A percentile compares a stretch with the other conserved stretches of the same genome.
Conservation (phyloP, 2,888 invertebrate genomes). For the Phalangium opilio region DNA sequence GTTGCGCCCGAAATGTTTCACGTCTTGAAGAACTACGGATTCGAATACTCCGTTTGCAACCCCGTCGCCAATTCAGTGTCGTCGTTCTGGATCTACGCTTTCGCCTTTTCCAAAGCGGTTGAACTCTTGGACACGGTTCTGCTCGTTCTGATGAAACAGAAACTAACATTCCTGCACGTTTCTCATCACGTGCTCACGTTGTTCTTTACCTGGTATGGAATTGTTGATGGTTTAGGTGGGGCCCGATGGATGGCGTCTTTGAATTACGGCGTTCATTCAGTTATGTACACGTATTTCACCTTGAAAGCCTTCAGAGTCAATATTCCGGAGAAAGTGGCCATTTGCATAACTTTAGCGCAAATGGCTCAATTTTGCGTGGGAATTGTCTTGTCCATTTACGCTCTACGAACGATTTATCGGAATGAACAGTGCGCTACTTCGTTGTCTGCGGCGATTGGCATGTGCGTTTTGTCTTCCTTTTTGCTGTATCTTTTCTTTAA, state of each 20-base stretch:
- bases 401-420: too few species aligned
- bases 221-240: constrained; percentile 35
- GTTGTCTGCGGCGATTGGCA: too few species aligned
- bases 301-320: constrained; percentile 66
- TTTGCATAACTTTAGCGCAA: constrained; percentile 77
- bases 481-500: too few species aligned
- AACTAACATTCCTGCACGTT: constrained; percentile 87
- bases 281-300: constrained; percentile 84
- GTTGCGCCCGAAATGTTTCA: constrained; percentile 85
- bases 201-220: constrained; percentile 81
- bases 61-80: constrained; percentile 81
- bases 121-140: constrained; percentile 88
- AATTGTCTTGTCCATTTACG: too few species aligned
- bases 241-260: constrained; percentile 80
- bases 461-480: too few species aligned
- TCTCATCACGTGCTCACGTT: constrained; percentile 91
- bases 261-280: constrained; percentile 78
- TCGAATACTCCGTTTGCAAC: constrained; percentile 90
- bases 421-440: too few species aligned
- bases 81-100: constrained; percentile 95
- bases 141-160: constrained; percentile 72
- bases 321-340: constrained; percentile 58
- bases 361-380: constrained; percentile 88
- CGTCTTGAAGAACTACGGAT: constrained; percentile 71
- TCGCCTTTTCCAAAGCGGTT: constrained; percentile 87